Percentiles rank a stretch among this genome's conserved stretches.
phyloP scores from a whole-genome alignment of 2,888 invertebrate species.

The Orthonevra nobilis region DNA sequence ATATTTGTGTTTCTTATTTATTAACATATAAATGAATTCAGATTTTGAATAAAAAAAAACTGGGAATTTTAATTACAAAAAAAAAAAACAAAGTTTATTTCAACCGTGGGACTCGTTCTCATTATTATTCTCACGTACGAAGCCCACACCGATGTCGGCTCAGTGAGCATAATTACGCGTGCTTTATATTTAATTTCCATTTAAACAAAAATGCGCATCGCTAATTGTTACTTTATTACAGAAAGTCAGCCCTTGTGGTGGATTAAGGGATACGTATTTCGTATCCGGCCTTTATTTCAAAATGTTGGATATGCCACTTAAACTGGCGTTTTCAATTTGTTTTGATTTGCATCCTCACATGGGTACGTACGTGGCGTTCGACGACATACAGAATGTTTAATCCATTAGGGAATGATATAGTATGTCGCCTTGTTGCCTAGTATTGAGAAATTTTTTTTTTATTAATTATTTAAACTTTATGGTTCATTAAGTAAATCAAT shows the following conservation, averaged over 20 bases:
- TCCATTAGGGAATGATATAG: constrained; percentile 27
- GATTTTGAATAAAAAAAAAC: too few species aligned
- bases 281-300: constrained; percentile 26
- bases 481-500: too few species aligned
- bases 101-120: constrained; percentile 36
- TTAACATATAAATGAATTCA: too few species aligned
- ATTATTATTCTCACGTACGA: constrained; percentile 24
- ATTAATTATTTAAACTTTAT: too few species aligned
- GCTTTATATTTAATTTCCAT: constrained; percentile 64
- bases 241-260: constrained; percentile 52
- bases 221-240: constrained; percentile 67
- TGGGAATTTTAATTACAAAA: too few species aligned
- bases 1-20: too few species aligned
- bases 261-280: constrained; percentile 11
- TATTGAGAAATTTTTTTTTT: too few species aligned
- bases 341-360: constrained; percentile 33
- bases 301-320: constrained; percentile 16
- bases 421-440: too few species aligned
- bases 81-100: too few species aligned
- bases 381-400: not conserved
- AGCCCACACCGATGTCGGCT: constrained; percentile 27
- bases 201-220: constrained; percentile 61
- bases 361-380: not conserved
- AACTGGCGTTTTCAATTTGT: constrained; percentile 40
- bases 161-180: constrained; percentile 58